A percentile compares a stretch with the other conserved stretches of the same genome.
phyloP scores from a whole-genome alignment of 1,140 invertebrate genomes.

The Venustaconcha ellipsiformis region DNA sequence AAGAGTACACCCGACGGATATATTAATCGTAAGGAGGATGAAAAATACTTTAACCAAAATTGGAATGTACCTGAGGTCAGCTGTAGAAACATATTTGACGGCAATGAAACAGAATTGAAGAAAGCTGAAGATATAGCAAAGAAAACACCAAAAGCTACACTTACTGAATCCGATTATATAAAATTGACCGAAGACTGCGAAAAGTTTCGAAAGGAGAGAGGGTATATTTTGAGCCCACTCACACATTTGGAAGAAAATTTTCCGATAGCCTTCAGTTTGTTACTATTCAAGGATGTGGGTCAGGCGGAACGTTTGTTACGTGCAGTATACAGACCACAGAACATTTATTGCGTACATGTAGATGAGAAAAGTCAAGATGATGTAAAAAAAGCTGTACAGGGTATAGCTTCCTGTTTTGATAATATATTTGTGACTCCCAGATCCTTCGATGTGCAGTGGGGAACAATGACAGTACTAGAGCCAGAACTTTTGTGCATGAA shows the following conservation, averaged over 20 bases:
- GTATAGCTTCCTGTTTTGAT: constrained; percentile 51
- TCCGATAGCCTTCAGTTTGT: constrained; percentile 59
- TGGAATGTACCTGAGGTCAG: neutral
- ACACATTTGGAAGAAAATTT: constrained; percentile 45
- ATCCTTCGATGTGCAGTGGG: constrained; percentile 40
- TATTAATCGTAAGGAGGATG: no score
- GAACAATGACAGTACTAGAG: constrained; percentile 40
- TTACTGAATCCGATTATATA: neutral
- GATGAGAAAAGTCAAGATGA: constrained; percentile 45
- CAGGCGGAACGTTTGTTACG: constrained; percentile 56
- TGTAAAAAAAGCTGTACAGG: constrained; percentile 34
- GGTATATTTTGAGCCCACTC: constrained; percentile 39
- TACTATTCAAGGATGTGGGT: constrained; percentile 51
- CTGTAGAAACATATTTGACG: constrained; percentile 1
- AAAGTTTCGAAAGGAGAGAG: constrained; percentile 14
- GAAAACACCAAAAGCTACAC: neutral
- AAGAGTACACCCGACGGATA: no score
- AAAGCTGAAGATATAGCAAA: neutral
- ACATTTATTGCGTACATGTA: constrained; percentile 64
- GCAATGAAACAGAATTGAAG: neutral
- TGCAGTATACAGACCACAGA: constrained; percentile 63
- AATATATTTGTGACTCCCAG: constrained; percentile 53
- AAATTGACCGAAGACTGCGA: constrained; percentile 8
- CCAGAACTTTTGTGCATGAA: constrained; percentile 48
- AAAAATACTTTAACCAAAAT: no score